Base-by-base conservation (phyloP, 2,888 invertebrate genomes). In the Euzetes globulus region DNA sequence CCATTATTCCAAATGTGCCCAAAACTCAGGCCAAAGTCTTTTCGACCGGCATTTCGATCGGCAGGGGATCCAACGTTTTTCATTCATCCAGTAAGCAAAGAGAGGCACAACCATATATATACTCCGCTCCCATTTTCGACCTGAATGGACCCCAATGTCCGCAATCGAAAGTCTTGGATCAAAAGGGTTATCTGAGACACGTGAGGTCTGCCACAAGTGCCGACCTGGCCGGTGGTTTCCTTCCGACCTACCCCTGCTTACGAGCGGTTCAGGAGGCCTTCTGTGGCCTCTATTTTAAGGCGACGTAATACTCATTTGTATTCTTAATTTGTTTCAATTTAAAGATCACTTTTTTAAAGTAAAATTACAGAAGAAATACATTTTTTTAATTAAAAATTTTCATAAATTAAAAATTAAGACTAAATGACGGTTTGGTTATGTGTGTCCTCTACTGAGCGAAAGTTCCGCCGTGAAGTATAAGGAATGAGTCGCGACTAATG, bases 261-360 rank as follows among this genome's bases (percentile, higher is more conserved):
- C 86, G 95, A 76, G 94, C 94, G 0, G 82, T 96, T 58, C 91
- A 93, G 81, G 95, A 95, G 81, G 92, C 94, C 0, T 86, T 94
- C 81, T 87, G 90, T 75, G 93, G 85, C 72, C 81, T 85, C 17
- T 83, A 75, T 50, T 76, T 75, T 71, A 25, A 74, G n/a, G 29
- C 33, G n/a, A 47, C 15, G 29, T 63, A 15, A 58, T 17, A 33
- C 25, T 22, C 29, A 63, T 33, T 63, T 17, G 13, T 13, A 4
- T 22, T 25, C 19, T 11, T 11, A 11, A 5, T 27, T 2, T 15
- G 7, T 19, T 17, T 25, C 6, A 55, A 55, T 7, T 55, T 22
- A 9, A 33, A 33, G 33, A 47, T 47, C 13, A 47, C 6, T 50
- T 50, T 50, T 50, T 19, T 19, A 19, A 27, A 58, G 11, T 58